phyloP scores from a whole-genome alignment of 1,140 invertebrate species.

The Drosophila kohkoa region DNA sequence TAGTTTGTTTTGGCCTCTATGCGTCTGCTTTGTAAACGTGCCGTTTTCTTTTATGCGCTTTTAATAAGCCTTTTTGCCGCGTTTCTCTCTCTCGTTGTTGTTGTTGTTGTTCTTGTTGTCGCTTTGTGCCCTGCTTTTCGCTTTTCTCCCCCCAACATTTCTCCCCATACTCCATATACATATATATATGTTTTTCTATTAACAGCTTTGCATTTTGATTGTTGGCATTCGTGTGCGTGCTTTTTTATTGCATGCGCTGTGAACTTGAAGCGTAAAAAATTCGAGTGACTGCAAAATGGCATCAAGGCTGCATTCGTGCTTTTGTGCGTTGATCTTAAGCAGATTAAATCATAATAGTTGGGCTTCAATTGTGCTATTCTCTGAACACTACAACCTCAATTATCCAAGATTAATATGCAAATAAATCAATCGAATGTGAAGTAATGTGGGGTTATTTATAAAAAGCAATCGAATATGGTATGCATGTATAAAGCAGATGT shows the following conservation, averaged over 20 bases:
- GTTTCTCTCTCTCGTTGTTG: conserved; percentile 43
- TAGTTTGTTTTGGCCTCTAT: conserved; percentile 21
- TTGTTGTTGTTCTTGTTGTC: conserved; percentile 63
- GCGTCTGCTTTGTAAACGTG: conserved; percentile 75
- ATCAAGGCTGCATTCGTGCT: conserved; percentile 15
- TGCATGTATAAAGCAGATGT: too few species aligned
- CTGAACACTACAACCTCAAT: too few species aligned
- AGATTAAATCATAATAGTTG: too few species aligned
- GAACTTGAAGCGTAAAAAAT: conserved; percentile 72
- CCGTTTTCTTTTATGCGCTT: conserved; percentile 82
- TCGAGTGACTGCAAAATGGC: conserved; percentile 35
- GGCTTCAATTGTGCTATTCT: too few species aligned
- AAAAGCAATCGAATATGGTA: too few species aligned
- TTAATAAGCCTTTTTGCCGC: conserved; percentile 81
- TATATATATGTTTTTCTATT: conserved; percentile 48
- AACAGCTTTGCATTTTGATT: conserved; percentile 73
- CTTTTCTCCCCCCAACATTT: not conserved
- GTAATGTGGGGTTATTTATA: too few species aligned
- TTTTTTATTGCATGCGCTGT: conserved; percentile 33
- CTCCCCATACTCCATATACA: not conserved
- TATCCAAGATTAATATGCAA: too few species aligned
- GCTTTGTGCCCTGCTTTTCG: conserved; percentile 49
- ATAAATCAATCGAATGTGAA: too few species aligned
- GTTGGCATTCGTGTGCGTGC: conserved; percentile 65
- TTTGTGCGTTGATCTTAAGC: not conserved